phyloP scores from a whole-genome alignment of 37 sponge, comb jelly and placozoan genomes.

The Aphrocallistes beatrix region DNA sequence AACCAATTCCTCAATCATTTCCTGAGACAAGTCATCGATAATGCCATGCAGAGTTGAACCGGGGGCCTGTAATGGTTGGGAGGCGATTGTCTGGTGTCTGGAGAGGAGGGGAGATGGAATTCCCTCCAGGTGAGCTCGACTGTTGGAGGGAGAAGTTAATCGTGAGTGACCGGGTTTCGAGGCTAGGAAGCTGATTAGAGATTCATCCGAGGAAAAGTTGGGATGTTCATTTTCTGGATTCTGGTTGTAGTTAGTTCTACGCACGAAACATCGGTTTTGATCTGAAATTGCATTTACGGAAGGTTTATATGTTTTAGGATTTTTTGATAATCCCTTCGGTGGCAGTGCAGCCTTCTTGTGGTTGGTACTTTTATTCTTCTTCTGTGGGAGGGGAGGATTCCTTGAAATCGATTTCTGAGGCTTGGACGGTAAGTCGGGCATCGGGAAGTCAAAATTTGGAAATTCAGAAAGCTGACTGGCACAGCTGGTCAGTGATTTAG shows the following conservation, averaged over 20 bases:
- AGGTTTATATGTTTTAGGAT: background rate
- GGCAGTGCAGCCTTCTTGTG: background rate
- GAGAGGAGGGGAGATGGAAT: background rate
- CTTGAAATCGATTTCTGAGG: too few relatives aligned
- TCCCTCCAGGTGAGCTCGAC: background rate
- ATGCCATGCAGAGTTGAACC: too few relatives aligned
- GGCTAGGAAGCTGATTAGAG: background rate
- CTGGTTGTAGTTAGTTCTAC: background rate
- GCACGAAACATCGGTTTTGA: background rate
- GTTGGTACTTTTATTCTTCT: background rate
- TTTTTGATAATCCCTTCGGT: background rate
- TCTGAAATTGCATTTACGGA: too few relatives aligned
- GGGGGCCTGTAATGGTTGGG: too few relatives aligned
- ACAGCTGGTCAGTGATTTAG: background rate
- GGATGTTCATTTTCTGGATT: background rate
- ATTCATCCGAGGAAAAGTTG: conserved; percentile 12
- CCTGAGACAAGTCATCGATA: conserved; percentile 22
- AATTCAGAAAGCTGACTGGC: conserved; percentile 1
- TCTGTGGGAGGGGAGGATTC: background rate
- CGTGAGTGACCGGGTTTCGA: background rate
- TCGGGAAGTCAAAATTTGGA: conserved; percentile 12
- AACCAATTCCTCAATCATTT: conserved; percentile 79
- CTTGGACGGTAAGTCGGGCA: too few relatives aligned
- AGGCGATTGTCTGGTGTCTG: background rate
- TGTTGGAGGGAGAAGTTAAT: background rate